phyloP scores from a whole-genome alignment of 2,888 invertebrate species.

The Operophtera brumata region DNA sequence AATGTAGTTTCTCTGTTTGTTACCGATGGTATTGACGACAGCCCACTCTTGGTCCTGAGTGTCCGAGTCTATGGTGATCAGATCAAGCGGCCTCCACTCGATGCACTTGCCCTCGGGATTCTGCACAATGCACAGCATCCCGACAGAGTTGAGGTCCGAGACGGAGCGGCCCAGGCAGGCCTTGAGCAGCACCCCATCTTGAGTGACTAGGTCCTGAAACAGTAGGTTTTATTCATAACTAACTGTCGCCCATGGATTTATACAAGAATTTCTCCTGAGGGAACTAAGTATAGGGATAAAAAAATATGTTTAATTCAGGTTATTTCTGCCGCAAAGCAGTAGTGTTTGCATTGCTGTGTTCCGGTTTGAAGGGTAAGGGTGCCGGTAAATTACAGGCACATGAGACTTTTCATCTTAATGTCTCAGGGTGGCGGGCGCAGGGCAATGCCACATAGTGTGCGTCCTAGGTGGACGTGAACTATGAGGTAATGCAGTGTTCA shows the following conservation, averaged over 20 bases:
- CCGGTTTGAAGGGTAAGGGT: too few species aligned
- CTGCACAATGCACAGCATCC: constrained; percentile 85
- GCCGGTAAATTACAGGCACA: too few species aligned
- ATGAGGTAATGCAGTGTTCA: too few species aligned
- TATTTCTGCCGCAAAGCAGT: too few species aligned
- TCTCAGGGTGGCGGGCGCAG: too few species aligned
- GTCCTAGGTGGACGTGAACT: too few species aligned
- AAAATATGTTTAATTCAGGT: not conserved
- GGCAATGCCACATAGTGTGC: too few species aligned
- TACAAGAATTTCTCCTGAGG: not conserved
- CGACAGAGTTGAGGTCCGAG: constrained; percentile 83
- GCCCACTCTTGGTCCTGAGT: constrained; percentile 93
- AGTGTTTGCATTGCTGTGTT: too few species aligned
- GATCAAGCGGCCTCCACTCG: constrained; percentile 91
- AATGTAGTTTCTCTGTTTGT: not conserved
- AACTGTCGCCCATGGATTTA: too few species aligned
- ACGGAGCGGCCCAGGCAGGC: constrained; percentile 82
- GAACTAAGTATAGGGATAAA: not conserved
- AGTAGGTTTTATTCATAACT: not conserved
- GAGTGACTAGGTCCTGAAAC: constrained; percentile 85
- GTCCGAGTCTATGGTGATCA: constrained; percentile 87
- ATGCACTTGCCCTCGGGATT: constrained; percentile 82
- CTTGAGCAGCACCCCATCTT: constrained; percentile 88
- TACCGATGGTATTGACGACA: constrained; percentile 86
- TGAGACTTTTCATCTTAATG: too few species aligned